A percentile compares a stretch with the other conserved stretches of the same genome.
Conservation (phyloP, 2,797 vertebrate species). For the Anableps anableps region DNA sequence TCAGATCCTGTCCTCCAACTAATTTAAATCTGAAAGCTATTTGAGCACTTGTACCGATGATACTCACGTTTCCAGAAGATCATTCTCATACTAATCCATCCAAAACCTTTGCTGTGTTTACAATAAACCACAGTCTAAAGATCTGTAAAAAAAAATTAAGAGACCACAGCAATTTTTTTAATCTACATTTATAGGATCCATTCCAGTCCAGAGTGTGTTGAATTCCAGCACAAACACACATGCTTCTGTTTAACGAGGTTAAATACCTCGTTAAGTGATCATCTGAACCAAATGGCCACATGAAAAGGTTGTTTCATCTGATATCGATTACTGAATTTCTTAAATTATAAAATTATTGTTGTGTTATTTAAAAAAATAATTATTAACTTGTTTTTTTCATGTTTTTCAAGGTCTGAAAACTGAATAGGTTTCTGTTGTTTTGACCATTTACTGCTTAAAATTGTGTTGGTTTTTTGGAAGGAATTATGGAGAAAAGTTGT, state of each 20-base stretch:
- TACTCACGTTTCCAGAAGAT: background rate
- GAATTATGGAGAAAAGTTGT: background rate
- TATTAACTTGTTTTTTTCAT: too few relatives aligned
- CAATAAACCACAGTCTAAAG: background rate
- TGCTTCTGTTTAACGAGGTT: background rate
- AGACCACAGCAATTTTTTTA: background rate
- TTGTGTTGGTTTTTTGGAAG: background rate
- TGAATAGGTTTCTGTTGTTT: too few relatives aligned
- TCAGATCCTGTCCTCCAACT: conserved; percentile 11
- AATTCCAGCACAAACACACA: background rate
- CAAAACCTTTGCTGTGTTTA: background rate
- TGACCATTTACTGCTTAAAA: background rate
- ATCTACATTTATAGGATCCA: background rate
- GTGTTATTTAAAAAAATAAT: background rate
- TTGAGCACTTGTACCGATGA: conserved; percentile 8
- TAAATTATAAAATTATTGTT: too few relatives aligned
- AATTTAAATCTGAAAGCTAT: conserved; percentile 5
- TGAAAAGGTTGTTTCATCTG: background rate
- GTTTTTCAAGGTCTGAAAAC: too few relatives aligned
- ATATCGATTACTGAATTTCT: too few relatives aligned
- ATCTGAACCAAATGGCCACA: background rate
- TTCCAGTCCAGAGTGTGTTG: too few relatives aligned
- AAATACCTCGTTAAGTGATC: background rate
- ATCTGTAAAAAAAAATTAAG: background rate
- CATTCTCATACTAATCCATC: background rate